Evolutionary conservation across 2,113 vertebrate species (phyloP), one percentile per base, ranked within the genome.

Genomic region (Pseudorasbora parva): DNA sequence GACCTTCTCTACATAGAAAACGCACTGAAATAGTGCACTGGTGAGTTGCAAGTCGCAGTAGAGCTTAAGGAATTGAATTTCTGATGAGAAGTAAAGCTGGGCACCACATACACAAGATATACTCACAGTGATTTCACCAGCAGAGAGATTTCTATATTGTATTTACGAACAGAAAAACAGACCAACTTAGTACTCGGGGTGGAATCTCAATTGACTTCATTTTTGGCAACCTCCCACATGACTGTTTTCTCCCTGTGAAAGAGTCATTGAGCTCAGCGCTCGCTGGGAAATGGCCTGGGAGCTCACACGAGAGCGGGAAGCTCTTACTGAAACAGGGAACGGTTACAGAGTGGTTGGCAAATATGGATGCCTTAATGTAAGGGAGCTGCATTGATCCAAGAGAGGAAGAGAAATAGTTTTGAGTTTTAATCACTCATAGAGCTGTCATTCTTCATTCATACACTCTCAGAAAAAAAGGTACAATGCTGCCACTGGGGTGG

Each of bases 161-260:
- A 83, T 81, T 83, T 78, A 78, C 47, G 25, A 41, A 71, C 27
- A 75, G 45, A 49, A 51, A 19, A 37, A 57, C 73, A 73, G 25
- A 43, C 51, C 82, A 75, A 72, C 81, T 54, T 25, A 9, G 10
- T 49, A 10, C 23, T 73, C 30, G 21, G 79, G 64, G 60, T 54
- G 10, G 85, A 89, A 86, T 84, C 84, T 81, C 75, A 82, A 77
- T 86, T 83, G n/a, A 51, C 47, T 56, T 47, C 77, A 30, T 77
- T 57, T 23, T 56, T 62, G 8, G 2, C 21, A 78, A 41, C 64
- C 62, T 81, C 27, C 37, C 60, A 27, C 47, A 17, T 33, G 27
- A 19, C 27, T 19, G 14, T 43, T 30, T 21, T 80, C 11, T 76
- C 41, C 33, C 54, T 64, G 30, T 60, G 17, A 45, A 30, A 47